These are phyloP conservation scores for Gnathonemus longibarbis DNA, from an alignment of 2,113 vertebrate genomes.

Conservation along the genomic window DNA sequence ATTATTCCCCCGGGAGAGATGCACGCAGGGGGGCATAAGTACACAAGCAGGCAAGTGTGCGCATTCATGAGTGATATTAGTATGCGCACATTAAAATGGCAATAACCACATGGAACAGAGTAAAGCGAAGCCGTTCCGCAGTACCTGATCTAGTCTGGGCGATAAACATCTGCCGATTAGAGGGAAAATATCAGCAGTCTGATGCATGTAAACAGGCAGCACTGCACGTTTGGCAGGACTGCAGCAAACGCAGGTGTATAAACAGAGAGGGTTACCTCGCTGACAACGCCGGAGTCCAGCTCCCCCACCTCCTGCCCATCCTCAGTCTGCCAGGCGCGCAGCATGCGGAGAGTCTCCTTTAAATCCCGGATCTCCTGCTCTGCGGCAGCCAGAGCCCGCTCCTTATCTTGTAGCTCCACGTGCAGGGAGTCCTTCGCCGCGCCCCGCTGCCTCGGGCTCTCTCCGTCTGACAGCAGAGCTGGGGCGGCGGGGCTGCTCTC, in stretches of 20 bases:
- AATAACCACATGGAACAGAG: neutral
- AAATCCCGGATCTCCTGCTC: constrained; percentile 45
- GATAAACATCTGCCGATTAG: neutral
- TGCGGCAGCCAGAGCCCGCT: constrained; percentile 48
- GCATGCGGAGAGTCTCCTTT: constrained; percentile 48
- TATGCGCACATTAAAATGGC: neutral
- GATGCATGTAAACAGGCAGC: neutral
- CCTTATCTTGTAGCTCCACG: constrained; percentile 33
- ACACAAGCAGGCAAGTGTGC: neutral
- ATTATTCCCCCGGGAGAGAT: neutral
- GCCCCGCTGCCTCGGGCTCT: constrained; percentile 62
- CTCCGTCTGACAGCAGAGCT: constrained; percentile 43
- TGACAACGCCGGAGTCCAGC: constrained; percentile 35
- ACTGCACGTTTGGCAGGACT: neutral
- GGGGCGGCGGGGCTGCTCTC: constrained; percentile 37
- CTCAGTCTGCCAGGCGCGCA: constrained; percentile 38
- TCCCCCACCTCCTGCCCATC: constrained; percentile 43
- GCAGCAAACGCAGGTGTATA: neutral
- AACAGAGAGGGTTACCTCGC: constrained; percentile 37
- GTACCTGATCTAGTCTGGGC: neutral
- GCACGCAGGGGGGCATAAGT: neutral
- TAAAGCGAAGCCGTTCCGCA: neutral
- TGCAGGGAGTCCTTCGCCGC: constrained; percentile 41
- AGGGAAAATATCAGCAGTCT: neutral
- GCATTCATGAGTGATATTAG: neutral